Base-by-base conservation (phyloP, 37 sponge, comb jelly and placozoan genomes). In the Hormiphora californensis region DNA sequence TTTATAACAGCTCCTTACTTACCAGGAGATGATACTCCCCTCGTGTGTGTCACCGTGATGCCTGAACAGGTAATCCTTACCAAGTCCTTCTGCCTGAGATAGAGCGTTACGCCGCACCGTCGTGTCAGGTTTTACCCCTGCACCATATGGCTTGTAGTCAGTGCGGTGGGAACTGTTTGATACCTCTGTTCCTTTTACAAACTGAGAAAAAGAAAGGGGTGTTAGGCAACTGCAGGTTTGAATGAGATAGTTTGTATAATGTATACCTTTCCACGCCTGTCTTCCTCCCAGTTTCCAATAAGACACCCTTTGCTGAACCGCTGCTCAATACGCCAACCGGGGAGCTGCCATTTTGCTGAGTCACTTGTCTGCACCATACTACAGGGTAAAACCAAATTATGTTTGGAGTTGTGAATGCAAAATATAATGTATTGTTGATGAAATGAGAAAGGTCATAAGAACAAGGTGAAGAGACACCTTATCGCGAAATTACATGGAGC, bases 261-360 rank as follows among this genome's bases (percentile, higher is more conserved):
- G 27, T 30, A 57, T 19, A 57, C 61, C 61, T 73, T 73, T 22
- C 81, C 81, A 25, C 85, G 54, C 53, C 92, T 87, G 28, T 95
- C 90, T 61, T 95, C 95, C 37, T 88, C 88, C 95, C 95, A 95
- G 85, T 95, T 95, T 19, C 95, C 95, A 25, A 95, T 89, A 8
- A 95, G 92, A 0, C 93, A 92, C 25, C 92, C 92, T n/a, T 44
- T 41, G 51, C 85, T 85, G 73, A 91, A 95, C 46, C 87, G 89
- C 61, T 91, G 92, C 44, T 93, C 95, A 25, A 93, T 91, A 17
- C 88, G 43, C 95, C 95, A 95, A 21, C 93, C 92, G 21, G 94
- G 92, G 2, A 63, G 86, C 49, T 93, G 86, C 89, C 87, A 90
- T 54, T 90, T 90, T 46, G 36, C 81, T 11, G 35, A 25, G 12